Evolutionary conservation across 2,888 invertebrate genomes (phyloP).

Genomic region (Drosophila robusta): DNA sequence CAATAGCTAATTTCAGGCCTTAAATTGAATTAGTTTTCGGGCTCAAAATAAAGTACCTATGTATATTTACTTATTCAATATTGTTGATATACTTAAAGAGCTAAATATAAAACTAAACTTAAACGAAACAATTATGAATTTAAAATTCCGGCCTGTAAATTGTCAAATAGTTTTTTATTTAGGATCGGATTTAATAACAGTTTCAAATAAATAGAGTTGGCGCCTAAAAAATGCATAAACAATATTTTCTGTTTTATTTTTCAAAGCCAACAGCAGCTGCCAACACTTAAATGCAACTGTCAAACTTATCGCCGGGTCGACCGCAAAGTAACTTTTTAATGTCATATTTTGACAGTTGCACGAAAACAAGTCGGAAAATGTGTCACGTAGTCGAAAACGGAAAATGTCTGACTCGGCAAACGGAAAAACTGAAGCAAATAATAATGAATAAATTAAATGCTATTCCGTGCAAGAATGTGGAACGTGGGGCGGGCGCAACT

Average conservation of each 20-base stretch:
- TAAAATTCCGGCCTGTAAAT: too few species aligned
- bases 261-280: not conserved
- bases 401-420: slow-evolving; percentile 1
- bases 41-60: not conserved
- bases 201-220: too few species aligned
- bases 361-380: not conserved
- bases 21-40: not conserved
- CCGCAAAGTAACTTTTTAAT: slow-evolving; percentile 22
- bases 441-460: not conserved
- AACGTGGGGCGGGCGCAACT: not conserved
- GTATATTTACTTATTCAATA: not conserved
- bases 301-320: slow-evolving; percentile 7
- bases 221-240: too few species aligned
- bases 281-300: not conserved
- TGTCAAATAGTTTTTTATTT: too few species aligned
- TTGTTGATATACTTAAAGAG: too few species aligned
- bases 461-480: not conserved
- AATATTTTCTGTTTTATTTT: too few species aligned
- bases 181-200: too few species aligned
- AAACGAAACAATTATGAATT: not conserved
- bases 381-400: not conserved
- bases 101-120: too few species aligned
- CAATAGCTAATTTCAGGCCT: too few species aligned
- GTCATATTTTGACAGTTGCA: slow-evolving; percentile 5
- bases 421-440: not conserved